Evolutionary conservation across 2,888 invertebrate genomes (phyloP).

Genomic region (Chrysodeixis includens): DNA sequence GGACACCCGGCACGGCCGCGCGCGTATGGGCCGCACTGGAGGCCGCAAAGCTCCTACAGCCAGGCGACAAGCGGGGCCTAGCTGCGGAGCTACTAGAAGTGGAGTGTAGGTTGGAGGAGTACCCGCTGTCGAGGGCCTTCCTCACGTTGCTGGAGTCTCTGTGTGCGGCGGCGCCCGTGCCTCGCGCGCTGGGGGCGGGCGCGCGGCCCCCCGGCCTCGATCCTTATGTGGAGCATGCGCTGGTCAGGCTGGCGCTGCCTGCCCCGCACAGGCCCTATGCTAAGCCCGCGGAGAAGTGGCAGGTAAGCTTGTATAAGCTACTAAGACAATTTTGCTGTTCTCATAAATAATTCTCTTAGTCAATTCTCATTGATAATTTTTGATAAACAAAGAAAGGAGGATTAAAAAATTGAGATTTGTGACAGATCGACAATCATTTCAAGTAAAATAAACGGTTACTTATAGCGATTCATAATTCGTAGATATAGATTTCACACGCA

Average conservation of each 20-base stretch:
- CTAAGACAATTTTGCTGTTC: too few relatives aligned
- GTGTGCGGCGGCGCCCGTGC: conserved; percentile 92
- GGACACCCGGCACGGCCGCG: conserved; percentile 93
- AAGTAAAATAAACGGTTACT: too few relatives aligned
- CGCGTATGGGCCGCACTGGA: conserved; percentile 96
- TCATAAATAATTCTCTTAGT: too few relatives aligned
- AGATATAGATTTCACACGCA: too few relatives aligned
- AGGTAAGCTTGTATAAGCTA: too few relatives aligned
- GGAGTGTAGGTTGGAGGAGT: conserved; percentile 96
- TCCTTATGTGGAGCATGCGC: conserved; percentile 95
- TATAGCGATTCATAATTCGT: too few relatives aligned
- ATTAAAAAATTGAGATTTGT: too few relatives aligned
- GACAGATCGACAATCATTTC: too few relatives aligned
- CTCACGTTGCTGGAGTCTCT: conserved; percentile 93
- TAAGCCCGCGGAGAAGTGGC: conserved; percentile 93
- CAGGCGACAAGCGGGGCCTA: conserved; percentile 91
- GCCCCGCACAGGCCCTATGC: conserved; percentile 95
- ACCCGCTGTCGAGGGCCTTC: conserved; percentile 95
- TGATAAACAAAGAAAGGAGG: too few relatives aligned
- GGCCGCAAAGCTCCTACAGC: conserved; percentile 93
- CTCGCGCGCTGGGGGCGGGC: conserved; percentile 94
- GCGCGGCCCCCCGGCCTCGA: conserved; percentile 95
- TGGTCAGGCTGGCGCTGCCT: conserved; percentile 94
- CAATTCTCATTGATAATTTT: too few relatives aligned
- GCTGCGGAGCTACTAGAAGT: conserved; percentile 97